Percentiles rank a stretch among this genome's conserved stretches.
These are phyloP conservation scores for Norana najaformis DNA, from an alignment of 2,888 invertebrate genomes.

Conservation along the genomic window DNA sequence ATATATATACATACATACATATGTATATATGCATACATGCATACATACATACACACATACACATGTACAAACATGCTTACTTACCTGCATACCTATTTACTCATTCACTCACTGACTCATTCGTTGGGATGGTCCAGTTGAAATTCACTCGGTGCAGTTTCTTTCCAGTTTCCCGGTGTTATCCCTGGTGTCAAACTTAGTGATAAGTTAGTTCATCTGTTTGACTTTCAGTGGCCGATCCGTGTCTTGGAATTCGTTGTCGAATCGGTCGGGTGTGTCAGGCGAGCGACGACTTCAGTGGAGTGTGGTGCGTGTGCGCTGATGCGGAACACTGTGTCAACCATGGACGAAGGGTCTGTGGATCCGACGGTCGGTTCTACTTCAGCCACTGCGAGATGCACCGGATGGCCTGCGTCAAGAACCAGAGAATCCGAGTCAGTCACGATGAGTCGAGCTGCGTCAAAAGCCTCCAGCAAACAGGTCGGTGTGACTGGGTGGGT, in stretches of 20 bases:
- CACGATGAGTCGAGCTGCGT: not conserved
- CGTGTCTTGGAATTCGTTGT: not conserved
- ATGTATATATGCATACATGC: not conserved
- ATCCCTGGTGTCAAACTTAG: not conserved
- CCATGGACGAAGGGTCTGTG: conserved; percentile 54
- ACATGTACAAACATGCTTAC: not conserved
- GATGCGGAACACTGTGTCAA: conserved; percentile 26
- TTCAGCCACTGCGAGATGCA: conserved; percentile 61
- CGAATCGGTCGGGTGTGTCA: conserved; percentile 25
- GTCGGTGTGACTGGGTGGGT: not conserved
- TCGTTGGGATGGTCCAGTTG: too few species aligned
- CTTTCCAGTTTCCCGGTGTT: too few species aligned
- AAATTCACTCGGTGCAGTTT: too few species aligned
- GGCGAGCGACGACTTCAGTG: not conserved
- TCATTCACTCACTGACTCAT: not conserved
- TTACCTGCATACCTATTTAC: not conserved
- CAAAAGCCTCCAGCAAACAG: not conserved
- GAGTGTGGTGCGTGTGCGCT: conserved; percentile 28
- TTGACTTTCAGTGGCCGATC: not conserved
- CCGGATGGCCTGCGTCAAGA: conserved; percentile 56
- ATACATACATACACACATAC: not conserved
- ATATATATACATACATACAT: not conserved
- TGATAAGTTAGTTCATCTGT: not conserved
- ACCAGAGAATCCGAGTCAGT: conserved; percentile 20
- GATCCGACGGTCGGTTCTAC: conserved; percentile 58